Conservation (phyloP, 2,113 vertebrate species). For the Chitala chitala region DNA sequence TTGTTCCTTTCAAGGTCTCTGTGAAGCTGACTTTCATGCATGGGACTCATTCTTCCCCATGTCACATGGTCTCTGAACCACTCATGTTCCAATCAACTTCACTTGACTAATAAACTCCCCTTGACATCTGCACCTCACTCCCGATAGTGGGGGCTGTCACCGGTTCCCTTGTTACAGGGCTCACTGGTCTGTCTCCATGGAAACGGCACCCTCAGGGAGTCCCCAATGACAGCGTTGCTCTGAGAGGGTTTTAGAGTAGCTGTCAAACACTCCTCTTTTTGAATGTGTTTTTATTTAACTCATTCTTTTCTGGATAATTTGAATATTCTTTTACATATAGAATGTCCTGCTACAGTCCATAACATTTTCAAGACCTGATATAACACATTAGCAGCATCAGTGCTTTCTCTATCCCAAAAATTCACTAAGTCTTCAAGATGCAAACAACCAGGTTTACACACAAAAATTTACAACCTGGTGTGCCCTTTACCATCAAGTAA, state of each 20-base stretch:
- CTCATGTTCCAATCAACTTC: conserved; percentile 12
- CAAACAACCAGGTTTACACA: conserved; percentile 1
- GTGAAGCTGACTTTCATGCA: not conserved
- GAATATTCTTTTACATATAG: conserved; percentile 17
- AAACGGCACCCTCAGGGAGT: conserved; percentile 52
- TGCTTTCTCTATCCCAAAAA: conserved; percentile 4
- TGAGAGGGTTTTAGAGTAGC: conserved; percentile 44
- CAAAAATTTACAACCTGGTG: conserved; percentile 5
- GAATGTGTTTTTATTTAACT: conserved; percentile 16
- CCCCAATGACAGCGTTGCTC: conserved; percentile 48
- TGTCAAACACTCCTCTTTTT: conserved; percentile 34
- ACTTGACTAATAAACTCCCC: conserved; percentile 24
- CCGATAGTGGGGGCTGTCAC: conserved; percentile 26
- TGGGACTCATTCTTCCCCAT: not conserved
- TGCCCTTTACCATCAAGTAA: not conserved
- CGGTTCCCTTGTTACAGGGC: conserved; percentile 45
- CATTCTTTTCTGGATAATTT: not conserved
- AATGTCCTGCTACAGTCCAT: not conserved
- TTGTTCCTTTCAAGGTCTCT: not conserved
- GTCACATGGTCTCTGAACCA: not conserved
- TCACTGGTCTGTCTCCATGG: conserved; percentile 57
- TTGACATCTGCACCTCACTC: conserved; percentile 37
- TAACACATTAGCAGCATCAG: not conserved
- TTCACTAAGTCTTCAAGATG: conserved; percentile 10
- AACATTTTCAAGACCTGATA: not conserved